phyloP scores from a whole-genome alignment of 2,113 vertebrate genomes.

The Athene cunicularia region DNA sequence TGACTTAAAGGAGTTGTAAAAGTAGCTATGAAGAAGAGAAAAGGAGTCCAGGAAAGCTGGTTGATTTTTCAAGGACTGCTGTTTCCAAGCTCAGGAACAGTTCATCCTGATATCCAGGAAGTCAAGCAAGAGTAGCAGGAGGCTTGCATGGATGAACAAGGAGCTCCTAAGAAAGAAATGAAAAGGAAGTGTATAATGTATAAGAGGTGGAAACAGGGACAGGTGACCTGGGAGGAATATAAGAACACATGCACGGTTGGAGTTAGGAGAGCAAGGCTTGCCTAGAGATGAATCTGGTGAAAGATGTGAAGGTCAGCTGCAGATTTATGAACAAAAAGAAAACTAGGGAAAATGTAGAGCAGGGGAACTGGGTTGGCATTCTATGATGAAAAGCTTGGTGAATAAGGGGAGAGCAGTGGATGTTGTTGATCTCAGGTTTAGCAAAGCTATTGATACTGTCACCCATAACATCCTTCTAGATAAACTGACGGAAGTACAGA shows the following conservation, averaged over 20 bases:
- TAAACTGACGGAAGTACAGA: neutral
- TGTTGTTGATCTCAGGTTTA: neutral
- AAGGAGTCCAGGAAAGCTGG: neutral
- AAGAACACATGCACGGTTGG: neutral
- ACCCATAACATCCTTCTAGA: neutral
- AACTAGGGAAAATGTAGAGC: neutral
- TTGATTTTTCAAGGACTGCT: neutral
- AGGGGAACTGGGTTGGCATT: neutral
- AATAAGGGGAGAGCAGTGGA: neutral
- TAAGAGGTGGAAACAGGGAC: neutral
- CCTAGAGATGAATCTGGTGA: neutral
- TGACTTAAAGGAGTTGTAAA: neutral
- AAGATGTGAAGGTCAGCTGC: neutral
- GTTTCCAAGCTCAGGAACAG: neutral
- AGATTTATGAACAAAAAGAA: neutral
- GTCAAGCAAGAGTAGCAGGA: neutral
- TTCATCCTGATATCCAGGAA: neutral
- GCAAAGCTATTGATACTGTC: neutral
- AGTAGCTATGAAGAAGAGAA: neutral
- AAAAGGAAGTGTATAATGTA: fast-evolving
- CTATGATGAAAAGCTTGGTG: neutral
- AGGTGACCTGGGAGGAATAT: neutral
- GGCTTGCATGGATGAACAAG: neutral
- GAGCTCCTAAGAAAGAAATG: neutral
- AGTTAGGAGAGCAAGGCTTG: neutral